A percentile compares a stretch with the other conserved stretches of the same genome.
These are phyloP conservation scores for Aleiodes testaceus DNA, from an alignment of 2,888 invertebrate genomes.

Conservation along the genomic window DNA sequence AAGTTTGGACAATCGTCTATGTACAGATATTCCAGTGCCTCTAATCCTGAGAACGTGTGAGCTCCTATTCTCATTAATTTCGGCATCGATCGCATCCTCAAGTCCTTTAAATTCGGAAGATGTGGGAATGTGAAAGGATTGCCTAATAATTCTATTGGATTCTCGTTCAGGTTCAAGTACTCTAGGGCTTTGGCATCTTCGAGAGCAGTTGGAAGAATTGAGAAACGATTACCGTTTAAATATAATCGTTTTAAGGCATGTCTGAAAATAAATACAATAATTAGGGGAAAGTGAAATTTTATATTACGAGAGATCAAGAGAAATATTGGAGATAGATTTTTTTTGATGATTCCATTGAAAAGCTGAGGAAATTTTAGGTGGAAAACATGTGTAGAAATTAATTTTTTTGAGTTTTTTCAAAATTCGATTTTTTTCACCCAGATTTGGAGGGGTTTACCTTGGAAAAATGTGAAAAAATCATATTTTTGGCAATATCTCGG, in stretches of 20 bases:
- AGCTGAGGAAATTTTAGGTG: too few species aligned
- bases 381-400: too few species aligned
- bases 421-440: too few species aligned
- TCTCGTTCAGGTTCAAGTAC: constrained; percentile 80
- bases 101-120: constrained; percentile 77
- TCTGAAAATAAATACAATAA: constrained; percentile 15
- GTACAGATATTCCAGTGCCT: constrained; percentile 76
- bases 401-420: not conserved
- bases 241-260: constrained; percentile 77
- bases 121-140: constrained; percentile 76
- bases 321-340: too few species aligned
- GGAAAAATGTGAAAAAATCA: too few species aligned
- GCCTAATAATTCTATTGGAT: constrained; percentile 79
- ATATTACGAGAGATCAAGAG: too few species aligned
- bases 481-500: too few species aligned
- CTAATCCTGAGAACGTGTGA: constrained; percentile 76
- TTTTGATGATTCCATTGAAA: too few species aligned
- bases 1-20: constrained; percentile 80
- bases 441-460: too few species aligned
- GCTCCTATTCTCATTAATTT: constrained; percentile 76
- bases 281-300: too few species aligned
- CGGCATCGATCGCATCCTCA: constrained; percentile 82
- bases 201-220: constrained; percentile 77
- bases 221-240: constrained; percentile 80
- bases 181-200: constrained; percentile 77